A percentile compares a stretch with the other conserved stretches of the same genome.
Conservation (phyloP, 2,888 invertebrate genomes). For the Cantharis nigra region DNA sequence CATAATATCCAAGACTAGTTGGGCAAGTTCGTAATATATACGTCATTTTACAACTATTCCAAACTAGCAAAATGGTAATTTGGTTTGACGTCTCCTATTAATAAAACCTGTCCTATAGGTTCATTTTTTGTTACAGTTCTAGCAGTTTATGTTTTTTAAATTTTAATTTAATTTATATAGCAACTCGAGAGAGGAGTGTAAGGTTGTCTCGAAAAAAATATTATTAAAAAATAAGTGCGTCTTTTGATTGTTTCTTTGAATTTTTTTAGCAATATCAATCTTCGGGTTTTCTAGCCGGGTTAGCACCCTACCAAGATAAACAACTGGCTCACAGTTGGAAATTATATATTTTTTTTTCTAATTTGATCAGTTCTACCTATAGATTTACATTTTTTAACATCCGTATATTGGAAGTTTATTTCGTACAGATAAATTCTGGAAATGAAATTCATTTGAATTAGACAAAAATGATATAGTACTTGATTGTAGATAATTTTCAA, state of each 20-base stretch:
- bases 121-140: not conserved
- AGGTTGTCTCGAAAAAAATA: not conserved
- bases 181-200: not conserved
- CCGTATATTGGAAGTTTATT: too few relatives aligned
- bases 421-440: too few relatives aligned
- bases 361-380: too few relatives aligned
- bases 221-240: not conserved
- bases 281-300: too few relatives aligned
- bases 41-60: not conserved
- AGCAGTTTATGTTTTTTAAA: not conserved
- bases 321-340: too few relatives aligned
- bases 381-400: too few relatives aligned
- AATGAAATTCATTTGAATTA: not conserved
- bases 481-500: not conserved
- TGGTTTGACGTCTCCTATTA: not conserved
- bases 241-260: not conserved
- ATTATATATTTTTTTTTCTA: too few relatives aligned
- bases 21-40: not conserved
- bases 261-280: too few relatives aligned
- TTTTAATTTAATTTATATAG: not conserved
- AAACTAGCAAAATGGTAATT: not conserved
- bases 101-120: not conserved
- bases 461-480: not conserved
- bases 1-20: not conserved
- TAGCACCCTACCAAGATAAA: too few relatives aligned